phyloP scores from a whole-genome alignment of 2,797 vertebrate species.

The Notoglanidium macrostoma region DNA sequence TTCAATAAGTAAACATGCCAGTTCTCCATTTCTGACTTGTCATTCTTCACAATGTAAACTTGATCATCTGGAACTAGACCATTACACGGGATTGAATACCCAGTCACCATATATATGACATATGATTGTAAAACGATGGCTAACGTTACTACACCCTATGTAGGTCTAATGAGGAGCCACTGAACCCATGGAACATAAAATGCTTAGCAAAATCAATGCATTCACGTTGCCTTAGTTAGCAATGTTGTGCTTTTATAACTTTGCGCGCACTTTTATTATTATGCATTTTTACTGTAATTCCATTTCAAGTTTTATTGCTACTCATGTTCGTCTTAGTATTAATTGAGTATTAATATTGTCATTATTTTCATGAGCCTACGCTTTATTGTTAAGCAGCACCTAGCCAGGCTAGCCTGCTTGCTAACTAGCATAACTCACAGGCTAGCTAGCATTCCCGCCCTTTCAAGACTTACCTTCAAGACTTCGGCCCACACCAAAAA shows the following conservation, averaged over 20 bases:
- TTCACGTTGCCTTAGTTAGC: neutral
- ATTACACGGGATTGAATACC: neutral
- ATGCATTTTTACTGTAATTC: too few relatives aligned
- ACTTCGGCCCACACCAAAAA: neutral
- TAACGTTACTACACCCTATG: too few relatives aligned
- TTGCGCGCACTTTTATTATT: neutral
- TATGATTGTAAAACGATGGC: neutral
- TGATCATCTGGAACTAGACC: neutral
- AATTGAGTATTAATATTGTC: neutral
- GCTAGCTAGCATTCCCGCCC: neutral
- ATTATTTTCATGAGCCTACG: neutral
- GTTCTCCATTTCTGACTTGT: neutral
- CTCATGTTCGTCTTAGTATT: neutral
- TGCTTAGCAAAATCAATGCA: too few relatives aligned
- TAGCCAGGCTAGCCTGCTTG: neutral
- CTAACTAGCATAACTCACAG: neutral
- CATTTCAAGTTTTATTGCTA: neutral
- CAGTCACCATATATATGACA: too few relatives aligned
- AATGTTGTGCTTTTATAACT: neutral
- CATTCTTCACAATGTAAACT: neutral
- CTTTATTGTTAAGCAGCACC: neutral
- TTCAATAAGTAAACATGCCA: neutral
- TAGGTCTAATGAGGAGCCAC: neutral
- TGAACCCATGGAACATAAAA: neutral
- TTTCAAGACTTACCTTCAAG: neutral